A percentile compares a stretch with the other conserved stretches of the same genome.
Conservation (phyloP, 2,797 vertebrate species). For the Avahi laniger region DNA sequence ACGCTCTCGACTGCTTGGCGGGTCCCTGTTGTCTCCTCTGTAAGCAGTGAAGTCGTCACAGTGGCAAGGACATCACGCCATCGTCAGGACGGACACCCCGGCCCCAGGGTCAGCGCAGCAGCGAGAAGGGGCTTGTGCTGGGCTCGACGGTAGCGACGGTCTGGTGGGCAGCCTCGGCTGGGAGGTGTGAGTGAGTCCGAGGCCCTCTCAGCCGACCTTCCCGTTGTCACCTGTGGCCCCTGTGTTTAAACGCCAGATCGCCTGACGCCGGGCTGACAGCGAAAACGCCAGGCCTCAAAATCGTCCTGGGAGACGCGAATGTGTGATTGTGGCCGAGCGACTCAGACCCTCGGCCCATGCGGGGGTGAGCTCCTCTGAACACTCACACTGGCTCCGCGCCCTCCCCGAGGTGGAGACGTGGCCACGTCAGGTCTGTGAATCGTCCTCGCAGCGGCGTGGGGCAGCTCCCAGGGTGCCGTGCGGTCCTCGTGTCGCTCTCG, state of each 20-base stretch:
- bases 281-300: not conserved
- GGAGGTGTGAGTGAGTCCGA: fast-evolving
- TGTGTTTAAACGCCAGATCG: not conserved
- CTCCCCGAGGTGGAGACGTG: not conserved
- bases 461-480: not conserved
- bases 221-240: fast-evolving
- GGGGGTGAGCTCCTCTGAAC: too few species aligned
- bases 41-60: not conserved
- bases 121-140: too few species aligned
- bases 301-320: not conserved
- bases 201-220: not conserved
- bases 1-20: fast-evolving
- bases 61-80: fast-evolving
- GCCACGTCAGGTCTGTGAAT: too few species aligned
- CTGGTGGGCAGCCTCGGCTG: fast-evolving
- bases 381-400: not conserved
- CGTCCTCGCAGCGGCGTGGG: fast-evolving
- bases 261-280: not conserved
- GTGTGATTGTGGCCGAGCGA: fast-evolving
- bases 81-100: not conserved
- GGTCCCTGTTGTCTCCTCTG: not conserved
- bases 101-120: not conserved
- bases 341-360: not conserved
- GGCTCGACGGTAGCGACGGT: too few species aligned
- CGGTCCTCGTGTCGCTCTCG: fast-evolving